Base-by-base conservation (phyloP, 2,113 vertebrate genomes). In the Acrocephalus kingi region DNA sequence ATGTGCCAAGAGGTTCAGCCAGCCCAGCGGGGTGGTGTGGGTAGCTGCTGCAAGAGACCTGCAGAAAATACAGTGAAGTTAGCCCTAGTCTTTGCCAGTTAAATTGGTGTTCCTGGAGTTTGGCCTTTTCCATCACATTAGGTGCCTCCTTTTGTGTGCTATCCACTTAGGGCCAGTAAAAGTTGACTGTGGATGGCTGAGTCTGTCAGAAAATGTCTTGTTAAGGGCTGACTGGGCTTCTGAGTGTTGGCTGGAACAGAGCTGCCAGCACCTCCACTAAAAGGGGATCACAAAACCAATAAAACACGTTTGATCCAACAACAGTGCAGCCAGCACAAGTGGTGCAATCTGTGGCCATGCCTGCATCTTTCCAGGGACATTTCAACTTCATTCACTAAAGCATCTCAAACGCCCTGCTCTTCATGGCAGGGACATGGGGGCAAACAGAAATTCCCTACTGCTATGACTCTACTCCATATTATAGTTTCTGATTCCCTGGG, bases 1-100 rank as follows among this genome's bases (percentile, higher is more conserved):
- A 58, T 7, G 27, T 46, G 48, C 61, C 0, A 0, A 69, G n/a
- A 64, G 4, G 21, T 46, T 39, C 37, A 58, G 46, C 25, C 33
- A 55, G 59, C 24, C 37, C 15, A 63, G 35, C 54, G 63, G 76
- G 28, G 35, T 1, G 0, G 46, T 45, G 27, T 33, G n/a, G 10
- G 37, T 16, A 49, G 41, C 68, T 87, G 45, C 52, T 6, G 4
- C 12, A 1, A 49, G 46, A 87, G 41, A 45, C 10, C 43, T 58
- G 23, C 10, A 58, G 56, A 71, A 77, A 77, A 43, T 37, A 28
- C 21, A 55, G 6, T 59, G 48, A 66, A 64, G 10, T 15, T 48
- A 76, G 45, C 22, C 22, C 41, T 64, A 49, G 39, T 35, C 27
- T 79, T 56, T 84, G 48, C 61, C n/a, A 39, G 64, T 71, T 71